phyloP scores from a whole-genome alignment of 2,888 invertebrate genomes.

The Caenorhabditis zanzibari region DNA sequence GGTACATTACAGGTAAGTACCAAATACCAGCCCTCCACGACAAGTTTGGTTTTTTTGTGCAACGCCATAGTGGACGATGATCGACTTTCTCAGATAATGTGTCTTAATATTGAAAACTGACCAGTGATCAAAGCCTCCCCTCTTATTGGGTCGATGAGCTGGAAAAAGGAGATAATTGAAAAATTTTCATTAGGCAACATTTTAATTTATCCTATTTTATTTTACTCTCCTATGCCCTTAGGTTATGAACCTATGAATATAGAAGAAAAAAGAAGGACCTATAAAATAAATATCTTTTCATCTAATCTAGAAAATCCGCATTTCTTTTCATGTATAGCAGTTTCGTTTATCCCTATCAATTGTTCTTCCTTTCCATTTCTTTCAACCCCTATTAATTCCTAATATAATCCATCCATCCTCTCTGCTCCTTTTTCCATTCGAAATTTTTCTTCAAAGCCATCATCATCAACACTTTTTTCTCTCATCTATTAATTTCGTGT shows the following conservation, averaged over 20 bases:
- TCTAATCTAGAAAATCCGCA: background rate
- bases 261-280: constrained; percentile 26
- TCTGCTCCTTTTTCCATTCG: constrained; percentile 8
- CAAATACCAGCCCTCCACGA: no score
- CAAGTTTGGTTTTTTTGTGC: no score
- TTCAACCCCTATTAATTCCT: constrained; percentile 3
- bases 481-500: constrained; percentile 33
- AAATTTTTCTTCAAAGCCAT: constrained; percentile 4
- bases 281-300: constrained; percentile 10
- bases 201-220: constrained; percentile 6
- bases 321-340: background rate
- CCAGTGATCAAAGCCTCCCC: constrained; percentile 58
- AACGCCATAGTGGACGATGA: no score
- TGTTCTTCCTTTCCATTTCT: constrained; percentile 9
- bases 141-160: constrained; percentile 28
- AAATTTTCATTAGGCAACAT: constrained; percentile 14
- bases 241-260: constrained; percentile 11
- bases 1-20: no score
- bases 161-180: constrained; percentile 12
- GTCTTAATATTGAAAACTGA: constrained; percentile 1
- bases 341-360: constrained; percentile 13
- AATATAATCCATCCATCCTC: constrained; percentile 13
- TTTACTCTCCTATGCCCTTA: constrained; percentile 9
- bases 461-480: constrained; percentile 16
- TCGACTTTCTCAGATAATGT: no score